A percentile compares a stretch with the other conserved stretches of the same genome.
Evolutionary conservation across 2,113 vertebrate species (phyloP).

Genomic region (Cyanocitta stelleri): DNA sequence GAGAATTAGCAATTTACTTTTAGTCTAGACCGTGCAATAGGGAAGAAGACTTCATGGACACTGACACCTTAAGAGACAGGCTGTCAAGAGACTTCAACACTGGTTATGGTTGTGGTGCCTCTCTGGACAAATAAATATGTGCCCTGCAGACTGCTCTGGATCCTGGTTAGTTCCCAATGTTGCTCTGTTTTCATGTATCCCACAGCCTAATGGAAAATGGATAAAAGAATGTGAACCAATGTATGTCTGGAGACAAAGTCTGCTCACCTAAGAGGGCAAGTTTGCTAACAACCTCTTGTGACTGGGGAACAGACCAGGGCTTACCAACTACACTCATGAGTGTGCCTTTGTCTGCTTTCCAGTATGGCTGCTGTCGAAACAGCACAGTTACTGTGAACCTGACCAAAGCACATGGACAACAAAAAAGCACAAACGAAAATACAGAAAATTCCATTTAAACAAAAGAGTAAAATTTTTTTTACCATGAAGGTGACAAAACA

Average conservation of each 20-base stretch:
- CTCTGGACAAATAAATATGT: neutral
- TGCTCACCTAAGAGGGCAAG: neutral
- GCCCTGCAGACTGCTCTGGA: neutral
- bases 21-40: neutral
- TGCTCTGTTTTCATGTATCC: neutral
- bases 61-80: neutral
- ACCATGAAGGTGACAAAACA: neutral
- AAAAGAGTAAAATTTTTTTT: neutral
- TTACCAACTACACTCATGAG: neutral
- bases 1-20: neutral
- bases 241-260: neutral
- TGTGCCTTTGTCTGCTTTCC: neutral
- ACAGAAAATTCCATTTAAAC: neutral
- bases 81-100: neutral
- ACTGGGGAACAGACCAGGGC: neutral
- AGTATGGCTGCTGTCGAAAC: neutral
- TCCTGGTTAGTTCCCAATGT: fast-evolving
- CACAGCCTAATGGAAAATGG: neutral
- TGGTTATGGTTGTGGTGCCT: neutral
- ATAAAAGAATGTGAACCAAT: neutral
- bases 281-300: neutral
- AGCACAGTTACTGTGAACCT: neutral
- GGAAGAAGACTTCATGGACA: neutral
- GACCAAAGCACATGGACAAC: neutral
- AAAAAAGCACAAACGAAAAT: neutral